Conservation (phyloP, 2,888 invertebrate species). For the Taenaris catops region DNA sequence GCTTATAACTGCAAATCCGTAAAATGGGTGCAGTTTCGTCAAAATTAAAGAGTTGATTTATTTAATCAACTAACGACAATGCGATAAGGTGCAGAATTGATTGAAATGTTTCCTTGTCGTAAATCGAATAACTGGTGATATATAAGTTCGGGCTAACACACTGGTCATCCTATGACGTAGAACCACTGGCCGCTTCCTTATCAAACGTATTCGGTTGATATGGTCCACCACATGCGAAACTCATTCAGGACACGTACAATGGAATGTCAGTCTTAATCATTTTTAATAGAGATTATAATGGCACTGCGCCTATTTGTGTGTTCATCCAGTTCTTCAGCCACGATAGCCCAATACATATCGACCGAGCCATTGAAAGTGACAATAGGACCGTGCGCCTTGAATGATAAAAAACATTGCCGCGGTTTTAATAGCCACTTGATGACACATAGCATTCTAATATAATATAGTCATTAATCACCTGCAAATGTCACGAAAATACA, state of each 20-base stretch:
- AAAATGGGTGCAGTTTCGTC: no score
- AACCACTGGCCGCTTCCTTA: conserved; percentile 33
- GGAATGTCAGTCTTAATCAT: conserved; percentile 15
- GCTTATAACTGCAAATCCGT: no score
- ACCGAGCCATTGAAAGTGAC: conserved; percentile 49
- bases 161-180: conserved; percentile 28
- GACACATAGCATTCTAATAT: conserved; percentile 11
- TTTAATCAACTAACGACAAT: no score
- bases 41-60: no score
- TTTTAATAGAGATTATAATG: conserved; percentile 9
- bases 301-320: conserved; percentile 14
- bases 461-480: conserved; percentile 1
- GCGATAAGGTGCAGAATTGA: conserved; percentile 2
- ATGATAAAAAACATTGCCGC: conserved; percentile 35
- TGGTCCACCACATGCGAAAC: conserved; percentile 15
- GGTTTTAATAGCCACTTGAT: conserved; percentile 18
- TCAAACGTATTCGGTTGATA: conserved; percentile 30
- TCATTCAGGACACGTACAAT: conserved; percentile 10
- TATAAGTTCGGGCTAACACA: conserved; percentile 16
- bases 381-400: conserved; percentile 39
- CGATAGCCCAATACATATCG: conserved; percentile 22
- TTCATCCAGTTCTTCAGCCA: conserved; percentile 7
- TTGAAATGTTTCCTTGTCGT: conserved; percentile 9
- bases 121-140: conserved; percentile 17
- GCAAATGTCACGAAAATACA: no score